Conservation (phyloP, 92 coral and sea anemone genomes). For the Phymanthus crucifer region DNA sequence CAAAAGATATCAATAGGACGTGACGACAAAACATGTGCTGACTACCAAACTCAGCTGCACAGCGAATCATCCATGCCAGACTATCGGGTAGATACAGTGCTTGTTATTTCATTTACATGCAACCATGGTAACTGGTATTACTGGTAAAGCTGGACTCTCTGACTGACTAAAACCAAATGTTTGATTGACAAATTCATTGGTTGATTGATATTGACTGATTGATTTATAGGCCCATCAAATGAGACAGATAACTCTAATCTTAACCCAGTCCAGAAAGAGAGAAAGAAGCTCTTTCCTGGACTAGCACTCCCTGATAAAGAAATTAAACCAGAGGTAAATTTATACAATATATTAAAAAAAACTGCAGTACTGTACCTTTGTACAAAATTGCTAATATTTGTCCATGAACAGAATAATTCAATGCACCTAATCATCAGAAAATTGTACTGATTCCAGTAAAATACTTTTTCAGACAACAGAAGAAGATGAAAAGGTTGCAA, state of each 20-base stretch:
- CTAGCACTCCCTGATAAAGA: conserved; percentile 81
- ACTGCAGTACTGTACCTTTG: background rate
- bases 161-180: no score
- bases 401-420: no score
- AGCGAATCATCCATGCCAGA: no score
- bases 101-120: no score
- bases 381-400: no score
- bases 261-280: conserved; percentile 46
- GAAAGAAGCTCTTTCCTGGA: conserved; percentile 84
- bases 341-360: background rate
- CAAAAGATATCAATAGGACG: no score
- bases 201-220: background rate
- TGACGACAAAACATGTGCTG: no score
- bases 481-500: conserved; percentile 72
- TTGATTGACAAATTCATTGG: background rate
- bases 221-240: conserved; percentile 35
- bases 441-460: background rate
- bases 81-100: no score
- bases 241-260: conserved; percentile 38
- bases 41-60: no score
- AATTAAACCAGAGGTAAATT: conserved; percentile 29
- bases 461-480: conserved; percentile 39
- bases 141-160: no score
- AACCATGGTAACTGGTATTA: no score
- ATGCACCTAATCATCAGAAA: no score